Conservation (phyloP, 2,113 vertebrate genomes). For the Perca schrenkii region DNA sequence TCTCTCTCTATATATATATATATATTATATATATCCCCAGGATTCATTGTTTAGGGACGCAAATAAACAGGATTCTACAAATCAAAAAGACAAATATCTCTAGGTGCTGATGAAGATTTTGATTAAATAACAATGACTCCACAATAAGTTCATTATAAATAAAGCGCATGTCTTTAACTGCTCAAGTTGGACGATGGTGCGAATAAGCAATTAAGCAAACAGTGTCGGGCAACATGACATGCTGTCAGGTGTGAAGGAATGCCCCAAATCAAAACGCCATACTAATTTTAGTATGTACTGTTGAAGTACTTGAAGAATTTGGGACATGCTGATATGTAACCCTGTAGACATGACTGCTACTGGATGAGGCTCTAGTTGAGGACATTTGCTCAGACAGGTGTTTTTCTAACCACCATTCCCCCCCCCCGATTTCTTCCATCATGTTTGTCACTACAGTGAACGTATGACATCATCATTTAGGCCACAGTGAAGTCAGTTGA, state of each 20-base stretch:
- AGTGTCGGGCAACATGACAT: not conserved
- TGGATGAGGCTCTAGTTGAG: not conserved
- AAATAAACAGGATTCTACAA: no score
- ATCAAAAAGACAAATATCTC: no score
- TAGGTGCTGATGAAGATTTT: no score
- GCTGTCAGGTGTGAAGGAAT: not conserved
- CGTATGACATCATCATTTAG: not conserved
- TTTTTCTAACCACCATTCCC: not conserved
- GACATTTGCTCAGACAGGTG: not conserved
- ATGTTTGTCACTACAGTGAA: not conserved
- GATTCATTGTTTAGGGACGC: no score
- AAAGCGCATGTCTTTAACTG: not conserved
- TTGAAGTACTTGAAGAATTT: no score
- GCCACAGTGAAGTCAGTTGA: not conserved
- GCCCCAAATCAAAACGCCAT: not conserved
- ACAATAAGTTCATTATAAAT: no score
- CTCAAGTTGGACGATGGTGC: not conserved
- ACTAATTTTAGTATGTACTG: not conserved
- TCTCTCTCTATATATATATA: no score
- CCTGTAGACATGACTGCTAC: not conserved
- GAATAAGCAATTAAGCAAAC: not conserved
- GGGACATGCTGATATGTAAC: not conserved
- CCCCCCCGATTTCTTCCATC: not conserved
- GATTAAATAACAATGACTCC: no score
- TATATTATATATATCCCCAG: no score